Conservation (phyloP, 2,797 vertebrate species). For the Lagocephalus sceleratus region DNA sequence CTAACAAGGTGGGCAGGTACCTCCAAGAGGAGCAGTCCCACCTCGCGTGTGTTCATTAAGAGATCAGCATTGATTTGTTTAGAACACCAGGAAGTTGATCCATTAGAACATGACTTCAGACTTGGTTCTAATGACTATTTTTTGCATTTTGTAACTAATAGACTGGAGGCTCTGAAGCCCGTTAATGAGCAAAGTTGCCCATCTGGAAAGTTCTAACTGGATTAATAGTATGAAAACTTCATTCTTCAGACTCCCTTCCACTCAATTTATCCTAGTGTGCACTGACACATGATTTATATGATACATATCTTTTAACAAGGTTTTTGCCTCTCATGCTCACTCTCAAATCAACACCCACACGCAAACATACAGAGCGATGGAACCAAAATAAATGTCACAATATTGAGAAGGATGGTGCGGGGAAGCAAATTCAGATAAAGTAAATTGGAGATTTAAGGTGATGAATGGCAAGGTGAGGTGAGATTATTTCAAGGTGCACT, state of each 20-base stretch:
- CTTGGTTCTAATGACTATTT: conserved; percentile 59
- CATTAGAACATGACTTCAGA: conserved; percentile 48
- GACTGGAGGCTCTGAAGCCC: conserved; percentile 57
- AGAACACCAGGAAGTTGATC: conserved; percentile 45
- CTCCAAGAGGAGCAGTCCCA: neutral
- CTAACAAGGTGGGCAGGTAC: conserved; percentile 4
- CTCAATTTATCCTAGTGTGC: conserved; percentile 59
- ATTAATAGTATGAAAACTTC: conserved; percentile 61
- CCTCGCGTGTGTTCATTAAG: conserved; percentile 23
- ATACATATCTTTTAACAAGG: conserved; percentile 53
- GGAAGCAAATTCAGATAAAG: conserved; percentile 23
- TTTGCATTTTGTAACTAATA: conserved; percentile 63
- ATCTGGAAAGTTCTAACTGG: conserved; percentile 67
- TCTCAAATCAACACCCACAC: conserved; percentile 12
- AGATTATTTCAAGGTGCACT: conserved; percentile 12
- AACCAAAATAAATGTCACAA: conserved; percentile 13
- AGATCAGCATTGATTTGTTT: conserved; percentile 45
- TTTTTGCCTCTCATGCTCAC: conserved; percentile 33
- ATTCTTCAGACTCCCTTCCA: conserved; percentile 52
- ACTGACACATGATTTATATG: conserved; percentile 57
- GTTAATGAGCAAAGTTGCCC: conserved; percentile 66
- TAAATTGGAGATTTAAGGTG: conserved; percentile 29
- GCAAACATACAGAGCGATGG: conserved; percentile 8
- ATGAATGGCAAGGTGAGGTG: conserved; percentile 32
- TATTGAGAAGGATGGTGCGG: conserved; percentile 19